Base-by-base conservation (phyloP, 2,113 vertebrate species). In the Mirounga angustirostris region DNA sequence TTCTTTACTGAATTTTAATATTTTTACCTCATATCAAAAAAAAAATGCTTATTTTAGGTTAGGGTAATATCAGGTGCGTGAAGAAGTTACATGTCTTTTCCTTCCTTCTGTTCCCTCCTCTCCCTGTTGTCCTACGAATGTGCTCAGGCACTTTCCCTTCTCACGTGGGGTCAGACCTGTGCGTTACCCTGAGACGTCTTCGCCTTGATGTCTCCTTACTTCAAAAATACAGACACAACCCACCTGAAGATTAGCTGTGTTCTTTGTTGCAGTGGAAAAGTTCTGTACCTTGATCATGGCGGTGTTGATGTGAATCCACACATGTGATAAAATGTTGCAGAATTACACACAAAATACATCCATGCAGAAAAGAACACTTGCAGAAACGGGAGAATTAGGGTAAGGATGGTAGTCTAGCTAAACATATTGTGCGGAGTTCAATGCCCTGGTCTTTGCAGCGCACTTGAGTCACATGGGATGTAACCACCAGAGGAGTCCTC, bases 391-490 rank as follows among this genome's bases (percentile, higher is more conserved):
- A 36, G 18, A 12, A 15, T 5, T 9, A 3, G 11, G 6, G 69
- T 2, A 1, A 2, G 7, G 13, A 16, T 3, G 0, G 26, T 50
- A 33, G 43, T 24, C 28, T 28, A 14, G 52, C 16, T 43, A 30
- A 26, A 12, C 4, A 65, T 14, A 3, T 2, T 3, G 19, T 11
- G 59, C 18, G 3, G 1, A 22, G 3, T 2, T 14, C 19, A 50
- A 14, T 4, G 4, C 16, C 26, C 30, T 4, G 18, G 43, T 7
- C n/a, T 74, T 18, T 76, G 16, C 5, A 3, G 15, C 1, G 21
- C n/a, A 1, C 40, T 9, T 1, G 3, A 0, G 5, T 6, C 8
- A 7, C 2, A 0, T 5, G 0, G 5, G 67, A 36, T 0, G 28
- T n/a, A 4, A 14, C 52, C 21, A 0, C 12, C 5, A 4, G 65